Evolutionary conservation across 2,888 invertebrate genomes (phyloP), one percentile per base, ranked within the genome.

Genomic region (Drosophila merina): DNA sequence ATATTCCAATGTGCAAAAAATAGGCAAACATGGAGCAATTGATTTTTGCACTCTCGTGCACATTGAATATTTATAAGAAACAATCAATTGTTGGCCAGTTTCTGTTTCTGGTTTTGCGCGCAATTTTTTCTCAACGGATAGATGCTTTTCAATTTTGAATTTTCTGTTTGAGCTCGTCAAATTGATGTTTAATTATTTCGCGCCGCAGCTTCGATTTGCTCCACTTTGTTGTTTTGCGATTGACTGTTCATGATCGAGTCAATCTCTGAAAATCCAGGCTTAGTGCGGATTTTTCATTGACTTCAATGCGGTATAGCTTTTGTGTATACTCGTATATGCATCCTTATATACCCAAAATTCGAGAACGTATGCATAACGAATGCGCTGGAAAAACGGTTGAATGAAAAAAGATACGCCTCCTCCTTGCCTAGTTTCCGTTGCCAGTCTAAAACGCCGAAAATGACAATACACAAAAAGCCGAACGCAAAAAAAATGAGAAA

Each of bases 161-260:
- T 70, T 54, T 52, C 54, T 54, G 38, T 33, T 62, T 50, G 54
- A 54, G 55, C 63, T 55, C 50, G 63, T 72, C 73, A 70, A 72
- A 72, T 70, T 70, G 73, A 72, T 70, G 50, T 70, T 70, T 72
- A 70, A 70, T 70, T 70, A 70, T 70, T 72, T 72, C 67, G 45
- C 57, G 44, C 38, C 14, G 47, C 63, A 55, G 62, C 72, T 44
- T 36, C 40, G 54, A n/a, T 42, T 56, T 58, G 40, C 54, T 36
- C 10, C 14, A 9, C 12, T 42, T 40, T 57, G 25, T 49, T 44
- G 4, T 30, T 56, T 55, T 48, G 28, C 26, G 71, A 25, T 52
- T 49, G 71, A 71, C 47, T 30, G 75, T 55, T 73, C 85, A 81
- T 67, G 82, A 71, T 68, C 67, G 73, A 77, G 85, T 81, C 81